Evolutionary conservation across 2,888 invertebrate genomes (phyloP).

Genomic region (Colostygia pectinataria): DNA sequence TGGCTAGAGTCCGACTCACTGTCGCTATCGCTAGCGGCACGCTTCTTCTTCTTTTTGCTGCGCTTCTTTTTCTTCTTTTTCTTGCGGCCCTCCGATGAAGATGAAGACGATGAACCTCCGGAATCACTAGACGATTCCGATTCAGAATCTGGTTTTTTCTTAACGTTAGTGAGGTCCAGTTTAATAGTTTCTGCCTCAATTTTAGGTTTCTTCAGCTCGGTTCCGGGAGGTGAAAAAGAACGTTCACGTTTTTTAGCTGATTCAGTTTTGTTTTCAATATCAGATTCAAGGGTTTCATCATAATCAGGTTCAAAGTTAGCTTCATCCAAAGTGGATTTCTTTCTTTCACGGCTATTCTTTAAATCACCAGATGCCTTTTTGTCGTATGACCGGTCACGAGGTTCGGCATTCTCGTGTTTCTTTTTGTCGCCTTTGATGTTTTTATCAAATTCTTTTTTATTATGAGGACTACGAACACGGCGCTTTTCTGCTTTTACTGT

Average conservation of each 20-base stretch:
- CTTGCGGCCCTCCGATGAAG: constrained; percentile 79
- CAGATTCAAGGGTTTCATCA: constrained; percentile 84
- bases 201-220: constrained; percentile 64
- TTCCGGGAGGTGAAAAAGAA: constrained; percentile 54
- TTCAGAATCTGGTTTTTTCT: constrained; percentile 74
- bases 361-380: constrained; percentile 45
- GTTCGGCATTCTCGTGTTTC: constrained; percentile 29
- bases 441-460: constrained; percentile 56
- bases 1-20: constrained; percentile 86
- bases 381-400: constrained; percentile 40
- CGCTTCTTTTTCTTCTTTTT: constrained; percentile 86
- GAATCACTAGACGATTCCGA: constrained; percentile 71
- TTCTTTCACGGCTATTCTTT: constrained; percentile 76
- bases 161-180: constrained; percentile 75
- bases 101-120: constrained; percentile 77
- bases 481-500: constrained; percentile 52
- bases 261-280: constrained; percentile 84
- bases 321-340: constrained; percentile 88
- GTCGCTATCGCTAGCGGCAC: constrained; percentile 84
- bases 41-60: constrained; percentile 83
- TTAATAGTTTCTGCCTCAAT: constrained; percentile 71
- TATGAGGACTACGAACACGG: constrained; percentile 48
- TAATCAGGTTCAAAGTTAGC: constrained; percentile 90
- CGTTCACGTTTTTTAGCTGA: constrained; percentile 66
- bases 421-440: constrained; percentile 54